Evolutionary conservation across 2,113 vertebrate genomes (phyloP).

Genomic region (Caretta caretta): DNA sequence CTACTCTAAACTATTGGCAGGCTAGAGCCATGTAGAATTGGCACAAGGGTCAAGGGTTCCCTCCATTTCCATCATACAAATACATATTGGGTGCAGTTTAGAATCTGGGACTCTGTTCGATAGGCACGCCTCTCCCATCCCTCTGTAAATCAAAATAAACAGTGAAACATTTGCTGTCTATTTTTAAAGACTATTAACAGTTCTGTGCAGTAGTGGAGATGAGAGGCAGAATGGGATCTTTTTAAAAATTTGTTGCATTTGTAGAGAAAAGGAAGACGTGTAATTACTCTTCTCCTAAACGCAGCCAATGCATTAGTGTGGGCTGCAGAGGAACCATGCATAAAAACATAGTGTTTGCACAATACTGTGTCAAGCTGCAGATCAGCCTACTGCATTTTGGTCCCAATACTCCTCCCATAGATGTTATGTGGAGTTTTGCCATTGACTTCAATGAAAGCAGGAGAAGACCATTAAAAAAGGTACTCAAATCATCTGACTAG

Average conservation of each 20-base stretch:
- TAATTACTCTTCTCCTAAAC: too few species aligned
- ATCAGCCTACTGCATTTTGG: not conserved
- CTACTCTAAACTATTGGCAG: too few species aligned
- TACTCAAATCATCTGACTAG: not conserved
- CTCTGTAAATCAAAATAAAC: not conserved
- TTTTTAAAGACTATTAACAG: not conserved
- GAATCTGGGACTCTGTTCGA: too few species aligned
- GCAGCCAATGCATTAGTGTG: not conserved
- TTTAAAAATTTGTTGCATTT: not conserved
- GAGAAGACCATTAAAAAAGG: not conserved
- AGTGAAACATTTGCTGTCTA: not conserved
- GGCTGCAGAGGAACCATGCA: not conserved
- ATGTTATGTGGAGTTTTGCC: not conserved
- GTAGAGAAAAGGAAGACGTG: not conserved
- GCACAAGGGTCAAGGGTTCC: too few species aligned
- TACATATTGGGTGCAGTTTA: too few species aligned
- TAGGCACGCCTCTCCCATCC: not conserved
- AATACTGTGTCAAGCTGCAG: not conserved
- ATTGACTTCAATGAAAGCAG: not conserved
- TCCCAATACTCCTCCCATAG: not conserved
- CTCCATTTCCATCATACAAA: too few species aligned
- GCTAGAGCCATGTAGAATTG: too few species aligned
- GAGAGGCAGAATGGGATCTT: not conserved
- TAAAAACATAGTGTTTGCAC: not conserved
- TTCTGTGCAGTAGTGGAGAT: not conserved